Base-by-base conservation (phyloP, 2,888 invertebrate species). In the Malachius bipustulatus region DNA sequence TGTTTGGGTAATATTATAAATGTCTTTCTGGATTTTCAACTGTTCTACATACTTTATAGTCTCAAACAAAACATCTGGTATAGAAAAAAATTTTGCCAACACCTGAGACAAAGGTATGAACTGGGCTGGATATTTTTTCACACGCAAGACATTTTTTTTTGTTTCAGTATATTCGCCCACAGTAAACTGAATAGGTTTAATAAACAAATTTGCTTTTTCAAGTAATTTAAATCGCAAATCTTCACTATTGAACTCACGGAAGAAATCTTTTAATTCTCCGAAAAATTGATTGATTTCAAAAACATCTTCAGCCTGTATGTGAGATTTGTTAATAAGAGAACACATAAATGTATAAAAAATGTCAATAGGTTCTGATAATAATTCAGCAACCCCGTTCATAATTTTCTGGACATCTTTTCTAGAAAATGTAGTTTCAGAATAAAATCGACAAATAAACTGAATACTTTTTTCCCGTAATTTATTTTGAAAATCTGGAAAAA, bases 351-450 rank as follows among this genome's bases (percentile, higher is more conserved):
- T 29, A 37, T 37, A 16, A 19, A 40, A 38, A 11, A 38, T 27
- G 16, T 32, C 28, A 13, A 40, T 30, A 15, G 40, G 40, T 32
- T 37, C 37, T 19, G 12, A 11, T 16, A 41, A 26, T 10, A 41
- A 26, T 11, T 41, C 31, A 24, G 14, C 27, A n/a, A 41, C 27
- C 29, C 14, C 26, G 26, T 19, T 15, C 11, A 40, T 35, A 28
- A 40, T 26, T 27, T 38, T 40, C 16, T 40, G 35, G 9, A 40
- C n/a, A n/a, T n/a, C n/a, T n/a, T n/a, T n/a, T n/a, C n/a, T n/a
- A n/a, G n/a, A n/a, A n/a, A n/a, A n/a, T 36, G 30, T 40, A 29
- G 24, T 40, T 42, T 35, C 36, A 37, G 33, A 26, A 38, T 11
- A 34, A 40, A 15, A 14, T 32, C 32, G 9, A 24, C 32, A 16